Conservation (phyloP, 2,888 invertebrate genomes). For the Agonopterix subpropinquella region DNA sequence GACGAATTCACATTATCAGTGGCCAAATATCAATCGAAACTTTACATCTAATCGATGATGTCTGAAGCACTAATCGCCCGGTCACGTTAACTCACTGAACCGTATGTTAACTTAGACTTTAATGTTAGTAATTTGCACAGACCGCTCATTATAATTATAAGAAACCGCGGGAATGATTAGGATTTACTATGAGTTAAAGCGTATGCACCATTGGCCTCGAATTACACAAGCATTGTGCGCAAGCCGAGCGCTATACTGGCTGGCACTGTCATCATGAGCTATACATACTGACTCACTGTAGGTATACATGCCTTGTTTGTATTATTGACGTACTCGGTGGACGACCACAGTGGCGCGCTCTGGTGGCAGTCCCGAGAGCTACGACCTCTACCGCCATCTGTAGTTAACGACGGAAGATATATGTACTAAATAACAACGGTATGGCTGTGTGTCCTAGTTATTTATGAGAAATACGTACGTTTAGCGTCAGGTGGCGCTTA, state of each 20-base stretch:
- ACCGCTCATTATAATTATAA: slow-evolving; percentile 46
- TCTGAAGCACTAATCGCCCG: slow-evolving; percentile 27
- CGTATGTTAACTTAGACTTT: slow-evolving; percentile 25
- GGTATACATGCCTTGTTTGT: slow-evolving; percentile 55
- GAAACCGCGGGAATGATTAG: slow-evolving; percentile 44
- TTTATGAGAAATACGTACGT: no score
- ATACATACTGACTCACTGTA: slow-evolving; percentile 32
- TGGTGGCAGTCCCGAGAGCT: slow-evolving; percentile 24
- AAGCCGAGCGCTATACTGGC: slow-evolving; percentile 53
- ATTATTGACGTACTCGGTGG: slow-evolving; percentile 67
- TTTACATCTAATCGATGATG: slow-evolving; percentile 40
- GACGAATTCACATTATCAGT: slow-evolving; percentile 36
- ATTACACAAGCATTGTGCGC: slow-evolving; percentile 58
- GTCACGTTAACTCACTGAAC: slow-evolving; percentile 41
- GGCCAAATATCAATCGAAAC: slow-evolving; percentile 32
- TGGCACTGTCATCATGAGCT: slow-evolving; percentile 50
- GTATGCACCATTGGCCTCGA: slow-evolving; percentile 56
- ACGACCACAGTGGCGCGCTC: slow-evolving; percentile 38
- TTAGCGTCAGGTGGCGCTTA: no score
- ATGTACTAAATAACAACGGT: no score
- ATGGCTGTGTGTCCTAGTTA: no score
- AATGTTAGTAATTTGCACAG: slow-evolving; percentile 35
- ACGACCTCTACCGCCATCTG: slow-evolving; percentile 6
- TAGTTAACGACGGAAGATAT: neutral
- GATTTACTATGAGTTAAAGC: slow-evolving; percentile 39